A percentile compares a stretch with the other conserved stretches of the same genome.
phyloP scores from a whole-genome alignment of 2,113 vertebrate genomes.

The Grammomys dolichurus region DNA sequence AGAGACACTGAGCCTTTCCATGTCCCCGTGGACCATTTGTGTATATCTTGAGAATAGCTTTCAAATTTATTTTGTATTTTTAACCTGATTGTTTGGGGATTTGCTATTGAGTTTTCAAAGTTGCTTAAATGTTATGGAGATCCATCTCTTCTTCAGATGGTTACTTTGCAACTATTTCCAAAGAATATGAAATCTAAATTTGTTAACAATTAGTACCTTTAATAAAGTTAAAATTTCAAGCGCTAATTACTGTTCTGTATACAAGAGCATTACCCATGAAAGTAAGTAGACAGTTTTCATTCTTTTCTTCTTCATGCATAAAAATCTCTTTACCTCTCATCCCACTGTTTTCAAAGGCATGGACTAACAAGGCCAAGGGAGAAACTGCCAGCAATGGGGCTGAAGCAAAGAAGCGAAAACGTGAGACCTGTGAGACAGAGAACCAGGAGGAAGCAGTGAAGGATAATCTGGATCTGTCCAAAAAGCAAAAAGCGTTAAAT shows the following conservation, averaged over 20 bases:
- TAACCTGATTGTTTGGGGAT: not conserved
- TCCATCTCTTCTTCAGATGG: not conserved
- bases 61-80: not conserved
- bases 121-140: constrained; percentile 26
- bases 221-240: constrained; percentile 41
- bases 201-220: not conserved
- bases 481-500: constrained; percentile 90
- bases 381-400: constrained; percentile 74
- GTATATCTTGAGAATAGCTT: not conserved
- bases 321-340: not conserved
- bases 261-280: not conserved
- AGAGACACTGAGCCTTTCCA: not conserved
- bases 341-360: constrained; percentile 85
- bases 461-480: constrained; percentile 85
- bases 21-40: not conserved
- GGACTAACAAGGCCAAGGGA: constrained; percentile 93
- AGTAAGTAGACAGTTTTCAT: constrained; percentile 15
- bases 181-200: constrained; percentile 27
- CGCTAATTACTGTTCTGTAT: constrained; percentile 46
- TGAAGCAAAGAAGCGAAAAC: constrained; percentile 93
- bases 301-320: constrained; percentile 32
- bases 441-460: constrained; percentile 67
- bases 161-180: not conserved
- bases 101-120: not conserved
- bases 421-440: constrained; percentile 76